Conservation (phyloP, 2,113 vertebrate genomes). For the Dasypus novemcinctus region DNA sequence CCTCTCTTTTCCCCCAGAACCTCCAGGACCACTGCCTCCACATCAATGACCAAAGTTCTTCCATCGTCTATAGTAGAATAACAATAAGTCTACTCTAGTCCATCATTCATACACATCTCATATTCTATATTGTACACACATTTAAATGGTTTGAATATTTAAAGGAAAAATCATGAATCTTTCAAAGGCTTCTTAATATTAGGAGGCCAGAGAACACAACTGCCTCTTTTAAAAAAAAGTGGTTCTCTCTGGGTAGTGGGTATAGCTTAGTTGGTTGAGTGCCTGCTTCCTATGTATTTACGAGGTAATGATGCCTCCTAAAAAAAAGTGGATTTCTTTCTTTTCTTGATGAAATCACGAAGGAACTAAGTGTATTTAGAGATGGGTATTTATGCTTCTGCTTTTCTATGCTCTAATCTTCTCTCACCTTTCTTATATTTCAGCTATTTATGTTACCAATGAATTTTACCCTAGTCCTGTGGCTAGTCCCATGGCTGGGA, state of each 20-base stretch:
- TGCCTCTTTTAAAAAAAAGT: neutral
- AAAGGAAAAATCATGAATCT: slow-evolving; percentile 15
- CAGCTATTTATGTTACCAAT: neutral
- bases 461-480: neutral
- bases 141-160: slow-evolving; percentile 25
- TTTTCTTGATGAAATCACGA: neutral
- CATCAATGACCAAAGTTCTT: no score
- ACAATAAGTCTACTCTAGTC: neutral
- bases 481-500: neutral
- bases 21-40: no score
- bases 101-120: neutral
- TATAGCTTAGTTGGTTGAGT: no score
- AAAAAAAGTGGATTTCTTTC: neutral
- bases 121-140: slow-evolving; percentile 12
- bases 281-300: no score
- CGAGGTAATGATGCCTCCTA: no score
- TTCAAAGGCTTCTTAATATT: neutral
- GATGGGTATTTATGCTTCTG: neutral
- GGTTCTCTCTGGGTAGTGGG: neutral
- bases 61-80: no score
- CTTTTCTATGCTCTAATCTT: neutral
- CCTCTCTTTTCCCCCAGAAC: no score
- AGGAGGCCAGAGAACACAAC: neutral
- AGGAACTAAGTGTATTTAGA: neutral
- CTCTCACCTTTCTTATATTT: slow-evolving; percentile 42